Evolutionary conservation across 1,140 invertebrate genomes (phyloP).

Genomic region (Lanistes nyassanus): DNA sequence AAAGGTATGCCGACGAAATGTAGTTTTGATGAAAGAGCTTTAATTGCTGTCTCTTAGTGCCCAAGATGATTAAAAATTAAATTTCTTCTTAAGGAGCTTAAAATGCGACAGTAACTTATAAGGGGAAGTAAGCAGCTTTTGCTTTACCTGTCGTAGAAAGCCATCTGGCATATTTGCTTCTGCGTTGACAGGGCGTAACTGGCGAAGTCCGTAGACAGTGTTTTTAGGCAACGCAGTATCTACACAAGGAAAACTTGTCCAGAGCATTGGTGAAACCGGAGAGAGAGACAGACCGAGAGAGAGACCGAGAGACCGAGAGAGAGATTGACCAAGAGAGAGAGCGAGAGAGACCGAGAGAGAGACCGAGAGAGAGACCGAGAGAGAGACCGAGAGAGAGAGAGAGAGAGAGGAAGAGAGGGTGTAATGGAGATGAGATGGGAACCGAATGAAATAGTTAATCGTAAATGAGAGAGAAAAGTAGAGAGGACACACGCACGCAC

Average conservation of each 20-base stretch:
- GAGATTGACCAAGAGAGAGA: not conserved
- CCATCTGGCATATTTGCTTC: conserved; percentile 41
- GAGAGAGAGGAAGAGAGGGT: not conserved
- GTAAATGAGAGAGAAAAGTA: not conserved
- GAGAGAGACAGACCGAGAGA: no score
- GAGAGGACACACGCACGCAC: conserved; percentile 8
- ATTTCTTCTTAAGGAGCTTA: no score
- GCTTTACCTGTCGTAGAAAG: conserved; percentile 49
- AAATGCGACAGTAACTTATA: not conserved
- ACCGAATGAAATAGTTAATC: not conserved
- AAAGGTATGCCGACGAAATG: no score
- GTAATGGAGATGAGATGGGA: not conserved
- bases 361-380: no score
- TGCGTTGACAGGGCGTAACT: conserved; percentile 47
- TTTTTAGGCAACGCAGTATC: conserved; percentile 44
- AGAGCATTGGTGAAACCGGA: not conserved
- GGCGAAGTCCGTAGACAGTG: conserved; percentile 38
- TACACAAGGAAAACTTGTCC: not conserved
- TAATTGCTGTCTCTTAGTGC: no score
- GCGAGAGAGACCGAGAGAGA: no score
- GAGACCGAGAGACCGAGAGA: conserved; percentile 6
- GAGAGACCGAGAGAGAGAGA: no score
- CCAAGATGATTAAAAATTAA: no score
- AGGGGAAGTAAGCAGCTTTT: not conserved
- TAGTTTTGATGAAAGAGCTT: no score